Conservation (phyloP, 2,888 invertebrate genomes). For the Coleophora flavipennella region DNA sequence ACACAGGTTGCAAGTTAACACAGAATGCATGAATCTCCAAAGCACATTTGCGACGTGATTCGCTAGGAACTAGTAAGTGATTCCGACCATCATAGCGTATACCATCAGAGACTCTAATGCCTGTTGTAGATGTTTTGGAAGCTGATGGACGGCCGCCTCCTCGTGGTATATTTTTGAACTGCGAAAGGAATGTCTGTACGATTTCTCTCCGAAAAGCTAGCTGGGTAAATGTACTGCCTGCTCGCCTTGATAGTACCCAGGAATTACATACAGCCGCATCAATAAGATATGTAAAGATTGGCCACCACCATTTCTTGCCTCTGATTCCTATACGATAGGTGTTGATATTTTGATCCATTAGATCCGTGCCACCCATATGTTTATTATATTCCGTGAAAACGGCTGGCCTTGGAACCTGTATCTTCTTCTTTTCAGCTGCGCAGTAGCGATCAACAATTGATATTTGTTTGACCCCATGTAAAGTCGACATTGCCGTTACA, state of each 20-base stretch:
- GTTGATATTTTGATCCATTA: conserved; percentile 18
- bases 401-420: neutral
- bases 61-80: neutral
- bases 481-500: conserved; percentile 3
- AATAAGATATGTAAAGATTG: conserved; percentile 19
- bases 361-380: conserved; percentile 20
- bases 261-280: conserved; percentile 19
- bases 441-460: conserved; percentile 1
- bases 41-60: neutral
- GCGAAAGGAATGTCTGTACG: neutral
- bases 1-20: too few relatives aligned
- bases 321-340: conserved; percentile 14
- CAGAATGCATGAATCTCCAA: too few relatives aligned
- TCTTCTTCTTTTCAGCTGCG: neutral
- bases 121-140: neutral
- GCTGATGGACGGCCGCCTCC: neutral
- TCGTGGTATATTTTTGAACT: neutral
- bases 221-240: neutral
- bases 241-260: conserved; percentile 16
- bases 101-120: neutral
- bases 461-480: neutral
- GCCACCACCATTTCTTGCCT: conserved; percentile 23
- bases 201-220: neutral
- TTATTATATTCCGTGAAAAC: conserved; percentile 7
- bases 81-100: conserved; percentile 1